Evolutionary conservation across 2,797 vertebrate species (phyloP).

Genomic region (Pseudochromis fuscus): DNA sequence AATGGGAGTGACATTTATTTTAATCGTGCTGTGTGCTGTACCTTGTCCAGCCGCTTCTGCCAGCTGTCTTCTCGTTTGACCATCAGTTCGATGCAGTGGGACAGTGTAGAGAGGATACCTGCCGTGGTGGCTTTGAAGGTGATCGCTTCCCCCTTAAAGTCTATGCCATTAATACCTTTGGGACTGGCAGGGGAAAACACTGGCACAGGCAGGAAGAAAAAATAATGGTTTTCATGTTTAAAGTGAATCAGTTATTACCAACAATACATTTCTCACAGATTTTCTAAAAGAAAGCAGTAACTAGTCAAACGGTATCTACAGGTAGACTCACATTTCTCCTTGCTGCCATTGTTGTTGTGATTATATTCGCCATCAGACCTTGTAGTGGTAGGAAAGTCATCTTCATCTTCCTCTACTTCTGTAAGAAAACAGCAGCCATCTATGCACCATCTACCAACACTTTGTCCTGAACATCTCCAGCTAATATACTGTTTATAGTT

Average conservation of each 20-base stretch:
- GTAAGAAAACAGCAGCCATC: constrained; percentile 43
- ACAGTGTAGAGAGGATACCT: constrained; percentile 95
- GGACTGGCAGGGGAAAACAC: constrained; percentile 89
- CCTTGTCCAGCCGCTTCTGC: constrained; percentile 97
- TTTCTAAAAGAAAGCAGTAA: constrained; percentile 6
- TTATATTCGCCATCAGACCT: constrained; percentile 91
- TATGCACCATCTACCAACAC: background rate
- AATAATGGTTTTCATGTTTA: constrained; percentile 5
- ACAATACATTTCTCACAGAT: background rate
- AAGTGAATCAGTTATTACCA: background rate
- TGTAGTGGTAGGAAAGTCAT: constrained; percentile 89
- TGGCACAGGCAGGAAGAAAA: constrained; percentile 53
- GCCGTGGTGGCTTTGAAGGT: constrained; percentile 98
- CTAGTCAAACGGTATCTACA: background rate
- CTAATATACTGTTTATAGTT: too few relatives aligned
- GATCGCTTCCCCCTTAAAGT: constrained; percentile 99
- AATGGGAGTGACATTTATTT: constrained; percentile 1
- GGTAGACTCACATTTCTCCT: constrained; percentile 92
- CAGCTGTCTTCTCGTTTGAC: constrained; percentile 97
- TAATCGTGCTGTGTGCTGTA: constrained; percentile 67
- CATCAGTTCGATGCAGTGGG: constrained; percentile 98
- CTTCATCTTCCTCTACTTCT: constrained; percentile 95
- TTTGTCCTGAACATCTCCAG: background rate
- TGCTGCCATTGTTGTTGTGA: constrained; percentile 93
- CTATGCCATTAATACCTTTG: constrained; percentile 93